Evolutionary conservation across 1,140 invertebrate genomes (phyloP).

Genomic region (Drosophila parabipectinata): DNA sequence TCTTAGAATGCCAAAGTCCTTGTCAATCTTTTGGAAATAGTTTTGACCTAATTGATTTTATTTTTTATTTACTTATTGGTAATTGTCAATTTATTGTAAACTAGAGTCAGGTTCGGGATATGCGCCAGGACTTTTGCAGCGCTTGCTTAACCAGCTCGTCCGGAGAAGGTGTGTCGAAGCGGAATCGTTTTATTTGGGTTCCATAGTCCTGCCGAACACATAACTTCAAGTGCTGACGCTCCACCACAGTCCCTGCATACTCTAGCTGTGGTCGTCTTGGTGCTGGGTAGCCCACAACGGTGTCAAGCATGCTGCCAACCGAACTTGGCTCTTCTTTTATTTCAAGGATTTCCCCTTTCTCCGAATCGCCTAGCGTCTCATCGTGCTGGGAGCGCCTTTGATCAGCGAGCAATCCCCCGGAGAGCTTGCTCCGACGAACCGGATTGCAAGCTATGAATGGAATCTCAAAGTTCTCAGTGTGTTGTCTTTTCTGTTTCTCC

Average conservation of each 20-base stretch:
- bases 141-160: slow-evolving; percentile 70
- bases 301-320: slow-evolving; percentile 49
- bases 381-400: not conserved
- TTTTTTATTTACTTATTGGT: slow-evolving; percentile 15
- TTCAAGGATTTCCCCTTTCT: not conserved
- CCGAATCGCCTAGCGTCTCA: not conserved
- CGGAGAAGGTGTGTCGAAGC: slow-evolving; percentile 72
- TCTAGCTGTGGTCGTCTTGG: slow-evolving; percentile 36
- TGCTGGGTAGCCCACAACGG: slow-evolving; percentile 41
- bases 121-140: slow-evolving; percentile 57
- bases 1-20: too few relatives aligned
- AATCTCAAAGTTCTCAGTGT: slow-evolving; percentile 58
- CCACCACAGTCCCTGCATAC: slow-evolving; percentile 34
- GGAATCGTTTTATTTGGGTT: slow-evolving; percentile 61
- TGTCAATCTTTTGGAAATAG: not conserved
- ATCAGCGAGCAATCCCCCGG: slow-evolving; percentile 3
- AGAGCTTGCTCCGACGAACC: not conserved
- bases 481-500: slow-evolving; percentile 5
- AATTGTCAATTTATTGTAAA: slow-evolving; percentile 32
- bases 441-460: slow-evolving; percentile 72
- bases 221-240: slow-evolving; percentile 50
- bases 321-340: slow-evolving; percentile 23
- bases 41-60: slow-evolving; percentile 5
- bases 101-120: slow-evolving; percentile 48
- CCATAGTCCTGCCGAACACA: slow-evolving; percentile 46